phyloP scores from a whole-genome alignment of 2,888 invertebrate species.

The Nemapogon koenigi region DNA sequence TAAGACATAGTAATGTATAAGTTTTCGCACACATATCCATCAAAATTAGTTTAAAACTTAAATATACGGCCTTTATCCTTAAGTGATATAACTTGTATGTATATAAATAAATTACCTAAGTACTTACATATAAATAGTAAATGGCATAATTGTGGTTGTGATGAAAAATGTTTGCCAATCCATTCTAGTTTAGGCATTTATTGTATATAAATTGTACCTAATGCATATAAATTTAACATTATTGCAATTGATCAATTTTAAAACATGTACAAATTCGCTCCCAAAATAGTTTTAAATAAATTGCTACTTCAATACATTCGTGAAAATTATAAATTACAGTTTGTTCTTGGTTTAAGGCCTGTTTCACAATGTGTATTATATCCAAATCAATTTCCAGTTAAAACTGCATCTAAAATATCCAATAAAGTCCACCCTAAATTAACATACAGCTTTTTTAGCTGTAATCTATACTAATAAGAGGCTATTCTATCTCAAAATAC shows the following conservation, averaged over 20 bases:
- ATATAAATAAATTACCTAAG: background rate
- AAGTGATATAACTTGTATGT: background rate
- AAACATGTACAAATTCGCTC: constrained; percentile 63
- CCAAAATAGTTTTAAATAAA: constrained; percentile 39
- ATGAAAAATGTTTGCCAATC: constrained; percentile 58
- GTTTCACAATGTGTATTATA: too few relatives aligned
- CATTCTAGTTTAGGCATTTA: constrained; percentile 29
- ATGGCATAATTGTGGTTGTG: constrained; percentile 60
- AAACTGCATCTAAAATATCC: too few relatives aligned
- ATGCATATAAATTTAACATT: background rate
- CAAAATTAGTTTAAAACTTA: constrained; percentile 39
- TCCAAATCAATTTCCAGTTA: too few relatives aligned
- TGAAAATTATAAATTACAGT: too few relatives aligned
- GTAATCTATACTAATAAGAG: too few relatives aligned
- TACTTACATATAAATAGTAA: constrained; percentile 7
- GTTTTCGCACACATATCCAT: constrained; percentile 44
- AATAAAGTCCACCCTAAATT: too few relatives aligned
- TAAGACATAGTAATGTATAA: too few relatives aligned
- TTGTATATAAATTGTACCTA: constrained; percentile 8
- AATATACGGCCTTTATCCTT: background rate
- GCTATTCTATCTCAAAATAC: too few relatives aligned
- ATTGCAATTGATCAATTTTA: constrained; percentile 43
- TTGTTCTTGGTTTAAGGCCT: too few relatives aligned
- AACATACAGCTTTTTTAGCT: too few relatives aligned
- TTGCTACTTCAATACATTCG: constrained; percentile 26